Evolutionary conservation across 2,888 invertebrate species (phyloP).

Genomic region (Perithous albicinctus): DNA sequence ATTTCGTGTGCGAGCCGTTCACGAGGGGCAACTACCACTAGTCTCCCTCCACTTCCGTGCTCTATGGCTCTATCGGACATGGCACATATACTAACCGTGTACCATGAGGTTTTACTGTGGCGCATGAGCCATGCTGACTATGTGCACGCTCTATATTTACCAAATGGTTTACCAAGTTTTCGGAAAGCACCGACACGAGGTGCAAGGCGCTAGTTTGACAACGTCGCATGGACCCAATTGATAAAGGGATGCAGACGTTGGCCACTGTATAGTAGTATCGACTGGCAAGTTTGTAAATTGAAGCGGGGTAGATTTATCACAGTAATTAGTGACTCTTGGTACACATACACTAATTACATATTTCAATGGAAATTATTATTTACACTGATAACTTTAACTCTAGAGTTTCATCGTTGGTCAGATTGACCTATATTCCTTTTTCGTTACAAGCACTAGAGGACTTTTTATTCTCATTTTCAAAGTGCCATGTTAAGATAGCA

Average conservation of each 20-base stretch:
- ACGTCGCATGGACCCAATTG: background rate
- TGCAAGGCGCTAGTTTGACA: slow-evolving; percentile 30
- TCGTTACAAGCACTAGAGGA: too few species aligned
- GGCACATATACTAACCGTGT: slow-evolving; percentile 53
- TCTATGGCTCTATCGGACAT: slow-evolving; percentile 62
- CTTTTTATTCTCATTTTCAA: too few species aligned
- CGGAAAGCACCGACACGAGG: slow-evolving; percentile 28
- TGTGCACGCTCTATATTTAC: slow-evolving; percentile 28
- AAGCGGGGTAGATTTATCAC: background rate
- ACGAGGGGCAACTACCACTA: background rate
- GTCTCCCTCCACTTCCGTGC: slow-evolving; percentile 5
- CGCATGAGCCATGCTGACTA: slow-evolving; percentile 39
- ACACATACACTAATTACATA: too few species aligned
- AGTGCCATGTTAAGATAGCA: too few species aligned
- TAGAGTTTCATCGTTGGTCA: too few species aligned
- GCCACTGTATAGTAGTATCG: background rate
- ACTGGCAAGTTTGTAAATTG: background rate
- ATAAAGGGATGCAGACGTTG: background rate
- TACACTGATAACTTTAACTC: background rate
- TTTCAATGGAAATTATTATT: background rate
- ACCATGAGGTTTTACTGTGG: slow-evolving; percentile 27
- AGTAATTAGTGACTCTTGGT: background rate
- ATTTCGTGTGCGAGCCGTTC: background rate
- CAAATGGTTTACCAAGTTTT: slow-evolving; percentile 34
- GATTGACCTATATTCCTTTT: too few species aligned